Conservation (phyloP, 2,797 vertebrate genomes). For the Mus caroli region DNA sequence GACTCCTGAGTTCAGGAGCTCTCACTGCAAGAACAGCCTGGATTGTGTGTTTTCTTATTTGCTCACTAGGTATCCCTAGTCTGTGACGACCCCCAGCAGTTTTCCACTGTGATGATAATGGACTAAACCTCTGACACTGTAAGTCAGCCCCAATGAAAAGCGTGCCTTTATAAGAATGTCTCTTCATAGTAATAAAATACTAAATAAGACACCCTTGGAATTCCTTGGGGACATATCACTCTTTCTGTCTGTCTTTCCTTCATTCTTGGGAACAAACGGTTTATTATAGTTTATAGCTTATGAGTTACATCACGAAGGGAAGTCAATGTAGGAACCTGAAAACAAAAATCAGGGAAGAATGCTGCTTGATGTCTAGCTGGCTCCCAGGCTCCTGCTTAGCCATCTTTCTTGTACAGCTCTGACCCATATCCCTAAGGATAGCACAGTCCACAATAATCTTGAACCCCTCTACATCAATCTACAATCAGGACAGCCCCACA, state of each 20-base stretch:
- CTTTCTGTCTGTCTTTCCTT: background rate
- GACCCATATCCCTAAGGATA: background rate
- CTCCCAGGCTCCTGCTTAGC: background rate
- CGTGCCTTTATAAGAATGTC: background rate
- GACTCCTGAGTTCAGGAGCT: too few species aligned
- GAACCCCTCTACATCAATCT: background rate
- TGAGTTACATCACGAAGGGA: background rate
- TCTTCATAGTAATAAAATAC: background rate
- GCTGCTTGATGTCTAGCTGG: background rate
- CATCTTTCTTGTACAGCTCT: background rate
- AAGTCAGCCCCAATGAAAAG: background rate
- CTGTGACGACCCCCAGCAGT: too few species aligned
- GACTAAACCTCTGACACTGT: background rate
- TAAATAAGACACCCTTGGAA: background rate
- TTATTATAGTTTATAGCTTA: background rate
- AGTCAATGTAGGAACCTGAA: background rate
- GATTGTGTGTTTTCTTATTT: too few species aligned
- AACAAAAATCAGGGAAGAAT: background rate
- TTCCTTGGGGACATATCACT: constrained; percentile 39
- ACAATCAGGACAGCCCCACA: background rate
- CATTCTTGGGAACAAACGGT: background rate
- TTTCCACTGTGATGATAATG: background rate
- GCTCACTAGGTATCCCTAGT: too few species aligned
- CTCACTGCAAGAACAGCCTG: too few species aligned
- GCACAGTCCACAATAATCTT: background rate